These are phyloP conservation scores for Pseudococcus viburni DNA, from an alignment of 2,888 invertebrate species.

Conservation along the genomic window DNA sequence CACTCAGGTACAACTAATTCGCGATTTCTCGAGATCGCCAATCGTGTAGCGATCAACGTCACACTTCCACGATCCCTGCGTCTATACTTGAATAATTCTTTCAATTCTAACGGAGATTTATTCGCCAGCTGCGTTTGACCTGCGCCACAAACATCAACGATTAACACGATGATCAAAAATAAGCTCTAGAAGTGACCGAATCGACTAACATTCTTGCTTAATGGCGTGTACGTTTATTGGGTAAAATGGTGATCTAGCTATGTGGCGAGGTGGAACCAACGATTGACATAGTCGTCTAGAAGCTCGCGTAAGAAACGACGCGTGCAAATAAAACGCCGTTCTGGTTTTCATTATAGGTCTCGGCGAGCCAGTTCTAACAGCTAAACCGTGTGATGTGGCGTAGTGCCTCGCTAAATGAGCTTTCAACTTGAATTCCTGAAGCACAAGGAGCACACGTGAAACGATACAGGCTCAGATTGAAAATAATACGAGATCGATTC, in stretches of 20 bases:
- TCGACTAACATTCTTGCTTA: slow-evolving; percentile 87
- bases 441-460: slow-evolving; percentile 39
- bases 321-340: slow-evolving; percentile 95
- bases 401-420: slow-evolving; percentile 94
- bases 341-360: slow-evolving; percentile 97
- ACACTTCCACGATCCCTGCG: slow-evolving; percentile 79
- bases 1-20: slow-evolving; percentile 77
- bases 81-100: slow-evolving; percentile 74
- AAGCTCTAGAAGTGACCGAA: slow-evolving; percentile 28
- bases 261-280: slow-evolving; percentile 85
- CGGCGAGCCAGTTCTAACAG: slow-evolving; percentile 83
- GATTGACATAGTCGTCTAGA: slow-evolving; percentile 88
- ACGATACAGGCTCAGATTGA: background rate
- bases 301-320: slow-evolving; percentile 90
- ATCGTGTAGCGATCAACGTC: slow-evolving; percentile 80
- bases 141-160: slow-evolving; percentile 65
- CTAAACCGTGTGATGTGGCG: slow-evolving; percentile 88
- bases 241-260: slow-evolving; percentile 87
- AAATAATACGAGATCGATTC: background rate
- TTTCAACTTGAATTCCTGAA: slow-evolving; percentile 91
- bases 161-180: background rate
- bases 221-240: slow-evolving; percentile 83
- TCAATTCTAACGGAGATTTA: slow-evolving; percentile 75
- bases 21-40: slow-evolving; percentile 77
- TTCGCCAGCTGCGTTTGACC: slow-evolving; percentile 75